Percentiles rank a stretch among this genome's conserved stretches.
Conservation (phyloP, 2,113 vertebrate species). For the Pseudorasbora parva region DNA sequence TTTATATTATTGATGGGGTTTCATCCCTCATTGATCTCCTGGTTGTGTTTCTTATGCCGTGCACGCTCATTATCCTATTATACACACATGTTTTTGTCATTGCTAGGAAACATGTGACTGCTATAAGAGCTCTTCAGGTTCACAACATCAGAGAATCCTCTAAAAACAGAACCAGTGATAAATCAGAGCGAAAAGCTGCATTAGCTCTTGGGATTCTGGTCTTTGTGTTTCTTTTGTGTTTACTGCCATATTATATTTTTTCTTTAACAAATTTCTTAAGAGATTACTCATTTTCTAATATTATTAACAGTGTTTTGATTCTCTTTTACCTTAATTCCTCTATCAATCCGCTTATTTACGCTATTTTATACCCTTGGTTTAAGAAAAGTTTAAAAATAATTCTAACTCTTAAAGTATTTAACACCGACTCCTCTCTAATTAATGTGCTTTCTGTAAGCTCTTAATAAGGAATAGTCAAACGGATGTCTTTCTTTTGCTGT, state of each 20-base stretch:
- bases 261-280: conserved; percentile 18
- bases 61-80: conserved; percentile 51
- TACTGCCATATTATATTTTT: conserved; percentile 56
- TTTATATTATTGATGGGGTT: conserved; percentile 26
- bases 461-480: neutral
- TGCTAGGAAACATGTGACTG: conserved; percentile 58
- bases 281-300: neutral
- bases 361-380: conserved; percentile 62
- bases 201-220: conserved; percentile 56
- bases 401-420: conserved; percentile 58
- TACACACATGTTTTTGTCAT: conserved; percentile 56
- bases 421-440: conserved; percentile 40
- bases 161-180: neutral
- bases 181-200: conserved; percentile 60
- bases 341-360: conserved; percentile 62
- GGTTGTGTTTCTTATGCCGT: conserved; percentile 56
- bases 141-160: neutral
- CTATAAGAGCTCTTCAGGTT: conserved; percentile 57
- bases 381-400: conserved; percentile 53
- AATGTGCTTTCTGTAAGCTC: conserved; percentile 38
- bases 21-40: conserved; percentile 50
- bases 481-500: conserved; percentile 46
- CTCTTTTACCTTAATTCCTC: conserved; percentile 57
- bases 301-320: conserved; percentile 37
- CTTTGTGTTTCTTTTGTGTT: conserved; percentile 54